Percentiles rank a stretch among this genome's conserved stretches.
Evolutionary conservation across 2,888 invertebrate species (phyloP).

Genomic region (Disparrhopalites patrizii): DNA sequence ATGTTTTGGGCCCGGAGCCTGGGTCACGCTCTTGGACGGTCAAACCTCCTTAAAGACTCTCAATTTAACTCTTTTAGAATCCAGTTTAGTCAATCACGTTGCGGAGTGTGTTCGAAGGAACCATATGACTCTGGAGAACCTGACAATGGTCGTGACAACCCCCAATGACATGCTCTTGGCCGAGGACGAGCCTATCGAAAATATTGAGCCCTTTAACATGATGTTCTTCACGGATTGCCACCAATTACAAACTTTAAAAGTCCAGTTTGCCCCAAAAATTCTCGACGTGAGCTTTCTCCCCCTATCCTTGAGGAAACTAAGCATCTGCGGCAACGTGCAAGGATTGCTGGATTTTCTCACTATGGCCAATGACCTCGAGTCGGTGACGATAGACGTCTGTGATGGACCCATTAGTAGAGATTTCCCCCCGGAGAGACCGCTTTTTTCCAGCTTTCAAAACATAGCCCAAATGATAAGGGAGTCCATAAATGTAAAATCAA

Average conservation of each 20-base stretch:
- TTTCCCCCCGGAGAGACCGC: not conserved
- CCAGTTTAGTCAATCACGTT: not conserved
- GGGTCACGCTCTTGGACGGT: not conserved
- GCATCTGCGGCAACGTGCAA: slow-evolving; percentile 8
- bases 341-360: not conserved
- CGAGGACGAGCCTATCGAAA: not conserved
- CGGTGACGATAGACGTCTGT: not conserved
- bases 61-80: not conserved
- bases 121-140: not conserved
- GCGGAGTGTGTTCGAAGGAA: not conserved
- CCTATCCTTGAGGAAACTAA: not conserved
- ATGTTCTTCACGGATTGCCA: slow-evolving; percentile 5
- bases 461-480: not conserved
- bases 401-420: not conserved
- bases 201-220: not conserved
- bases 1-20: not conserved
- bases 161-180: slow-evolving; percentile 5
- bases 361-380: not conserved
- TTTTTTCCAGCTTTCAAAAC: not conserved
- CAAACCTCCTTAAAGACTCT: not conserved
- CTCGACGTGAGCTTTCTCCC: slow-evolving; percentile 14
- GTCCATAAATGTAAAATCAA: not conserved
- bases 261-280: slow-evolving; percentile 1
- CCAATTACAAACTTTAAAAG: not conserved
- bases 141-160: not conserved